These are phyloP conservation scores for Thera britannica DNA, from an alignment of 2,888 invertebrate species.

Conservation along the genomic window DNA sequence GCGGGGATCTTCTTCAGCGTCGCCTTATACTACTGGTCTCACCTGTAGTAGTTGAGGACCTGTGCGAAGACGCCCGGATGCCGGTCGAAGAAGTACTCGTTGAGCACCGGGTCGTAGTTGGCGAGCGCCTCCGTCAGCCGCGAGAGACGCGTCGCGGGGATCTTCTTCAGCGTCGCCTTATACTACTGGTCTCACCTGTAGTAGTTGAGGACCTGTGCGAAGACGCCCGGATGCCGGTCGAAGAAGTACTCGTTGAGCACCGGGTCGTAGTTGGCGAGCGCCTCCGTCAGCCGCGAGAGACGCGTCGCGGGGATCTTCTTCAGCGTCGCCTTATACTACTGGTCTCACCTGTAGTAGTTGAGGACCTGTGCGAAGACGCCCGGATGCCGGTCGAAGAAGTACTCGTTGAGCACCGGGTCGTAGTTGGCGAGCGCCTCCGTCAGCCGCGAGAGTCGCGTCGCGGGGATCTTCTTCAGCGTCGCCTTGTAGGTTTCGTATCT, in stretches of 20 bases:
- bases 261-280: slow-evolving; percentile 99
- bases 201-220: slow-evolving; percentile 98
- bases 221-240: slow-evolving; percentile 98
- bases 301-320: slow-evolving; percentile 99
- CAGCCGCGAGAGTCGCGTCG: slow-evolving; percentile 95
- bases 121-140: too few species aligned
- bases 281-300: slow-evolving; percentile 96
- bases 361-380: slow-evolving; percentile 98
- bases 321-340: slow-evolving; percentile 61
- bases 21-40: too few species aligned
- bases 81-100: too few species aligned
- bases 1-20: too few species aligned
- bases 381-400: slow-evolving; percentile 99
- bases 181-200: slow-evolving; percentile 87
- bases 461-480: slow-evolving; percentile 98
- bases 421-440: slow-evolving; percentile 99
- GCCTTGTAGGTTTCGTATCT: slow-evolving; percentile 96
- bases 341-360: slow-evolving; percentile 94
- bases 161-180: too few species aligned
- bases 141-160: too few species aligned
- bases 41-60: too few species aligned
- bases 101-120: too few species aligned
- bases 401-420: slow-evolving; percentile 99
- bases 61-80: too few species aligned
- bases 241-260: slow-evolving; percentile 99